phyloP scores from a whole-genome alignment of 2,113 vertebrate species.

The Sceloporus undulatus region DNA sequence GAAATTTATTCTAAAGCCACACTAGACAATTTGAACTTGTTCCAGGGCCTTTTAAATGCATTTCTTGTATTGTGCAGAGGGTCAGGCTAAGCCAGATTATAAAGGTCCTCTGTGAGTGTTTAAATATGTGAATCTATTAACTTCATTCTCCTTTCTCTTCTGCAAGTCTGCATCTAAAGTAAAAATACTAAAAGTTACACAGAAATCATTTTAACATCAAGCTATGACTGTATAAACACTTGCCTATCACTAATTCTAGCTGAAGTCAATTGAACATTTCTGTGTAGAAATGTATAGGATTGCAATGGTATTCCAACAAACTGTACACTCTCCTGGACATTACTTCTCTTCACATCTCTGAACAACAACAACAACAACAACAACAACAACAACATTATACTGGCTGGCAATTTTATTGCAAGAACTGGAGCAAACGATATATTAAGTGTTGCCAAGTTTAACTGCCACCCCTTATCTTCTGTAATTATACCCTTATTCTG shows the following conservation, averaged over 20 bases:
- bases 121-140: conserved; percentile 26
- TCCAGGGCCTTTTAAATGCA: conserved; percentile 17
- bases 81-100: conserved; percentile 24
- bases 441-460: no score
- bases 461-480: no score
- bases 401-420: no score
- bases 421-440: no score
- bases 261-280: not conserved
- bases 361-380: no score
- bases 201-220: not conserved
- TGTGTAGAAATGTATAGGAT: not conserved
- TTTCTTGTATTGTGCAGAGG: conserved; percentile 20
- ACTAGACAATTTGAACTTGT: not conserved
- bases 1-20: conserved; percentile 5
- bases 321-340: not conserved
- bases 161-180: not conserved
- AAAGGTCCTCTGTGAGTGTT: conserved; percentile 20
- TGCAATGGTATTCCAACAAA: not conserved
- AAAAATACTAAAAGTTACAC: not conserved
- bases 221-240: not conserved
- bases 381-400: no score
- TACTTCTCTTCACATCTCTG: no score
- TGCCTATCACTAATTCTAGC: not conserved
- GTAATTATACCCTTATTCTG: no score
- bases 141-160: not conserved